phyloP scores from a whole-genome alignment of 2,797 vertebrate genomes.

The Syngnathus rostellatus region DNA sequence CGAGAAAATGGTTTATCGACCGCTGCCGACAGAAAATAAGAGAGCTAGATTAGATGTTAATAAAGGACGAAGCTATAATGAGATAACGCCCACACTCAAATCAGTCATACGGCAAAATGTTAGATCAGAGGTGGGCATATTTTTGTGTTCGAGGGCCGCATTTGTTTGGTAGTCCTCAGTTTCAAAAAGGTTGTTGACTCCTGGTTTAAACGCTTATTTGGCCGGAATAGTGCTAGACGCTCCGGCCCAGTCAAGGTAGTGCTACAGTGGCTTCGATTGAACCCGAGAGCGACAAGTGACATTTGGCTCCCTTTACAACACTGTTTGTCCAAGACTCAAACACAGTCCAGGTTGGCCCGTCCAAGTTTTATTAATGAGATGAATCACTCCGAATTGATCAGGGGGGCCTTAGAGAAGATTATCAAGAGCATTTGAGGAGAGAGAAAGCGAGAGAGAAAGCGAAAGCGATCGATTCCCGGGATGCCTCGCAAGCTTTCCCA shows the following conservation, averaged over 20 bases:
- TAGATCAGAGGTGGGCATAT: background rate
- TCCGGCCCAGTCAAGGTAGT: background rate
- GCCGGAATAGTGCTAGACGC: background rate
- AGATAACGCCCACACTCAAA: conserved; percentile 20
- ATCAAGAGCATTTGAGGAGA: conserved; percentile 65
- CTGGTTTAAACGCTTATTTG: background rate
- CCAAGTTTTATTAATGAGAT: conserved; percentile 61
- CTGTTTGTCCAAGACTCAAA: conserved; percentile 36
- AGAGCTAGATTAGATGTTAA: conserved; percentile 41
- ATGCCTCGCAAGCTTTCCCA: conserved; percentile 57
- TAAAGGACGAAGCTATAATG: conserved; percentile 48
- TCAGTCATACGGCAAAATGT: background rate
- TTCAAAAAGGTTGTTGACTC: background rate
- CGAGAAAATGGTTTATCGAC: conserved; percentile 61
- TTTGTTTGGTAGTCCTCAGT: background rate
- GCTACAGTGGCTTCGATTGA: background rate
- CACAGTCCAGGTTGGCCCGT: conserved; percentile 33
- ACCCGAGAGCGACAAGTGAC: conserved; percentile 11
- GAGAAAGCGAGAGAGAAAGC: conserved; percentile 42
- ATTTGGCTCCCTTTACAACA: background rate
- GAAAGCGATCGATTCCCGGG: conserved; percentile 57
- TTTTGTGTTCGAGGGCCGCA: background rate
- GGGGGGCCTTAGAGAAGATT: conserved; percentile 56
- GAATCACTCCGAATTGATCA: conserved; percentile 61
- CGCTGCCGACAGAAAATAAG: conserved; percentile 28